Evolutionary conservation across 2,797 vertebrate genomes (phyloP).

Genomic region (Chrysocyon brachyurus): DNA sequence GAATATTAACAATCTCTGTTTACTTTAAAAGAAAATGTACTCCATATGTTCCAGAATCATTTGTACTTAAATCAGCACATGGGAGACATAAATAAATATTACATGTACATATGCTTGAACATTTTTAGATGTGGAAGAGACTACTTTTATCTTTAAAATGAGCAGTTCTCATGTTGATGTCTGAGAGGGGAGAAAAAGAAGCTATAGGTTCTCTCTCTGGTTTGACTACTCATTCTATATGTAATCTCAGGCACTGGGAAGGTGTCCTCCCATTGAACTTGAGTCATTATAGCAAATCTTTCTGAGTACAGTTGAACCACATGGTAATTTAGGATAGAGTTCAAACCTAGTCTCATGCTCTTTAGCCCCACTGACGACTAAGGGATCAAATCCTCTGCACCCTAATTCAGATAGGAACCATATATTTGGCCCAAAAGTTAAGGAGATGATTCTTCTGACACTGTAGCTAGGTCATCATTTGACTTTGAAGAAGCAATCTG

Average conservation of each 20-base stretch:
- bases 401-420: background rate
- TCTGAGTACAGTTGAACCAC: background rate
- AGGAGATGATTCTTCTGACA: background rate
- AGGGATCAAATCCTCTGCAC: background rate
- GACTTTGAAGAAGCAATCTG: background rate
- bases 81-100: constrained; percentile 73
- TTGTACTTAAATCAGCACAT: constrained; percentile 63
- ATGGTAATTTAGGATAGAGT: constrained; percentile 36
- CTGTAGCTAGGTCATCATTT: background rate
- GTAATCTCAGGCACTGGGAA: background rate
- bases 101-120: constrained; percentile 47
- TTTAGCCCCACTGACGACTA: background rate
- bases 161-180: constrained; percentile 62
- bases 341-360: background rate
- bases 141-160: constrained; percentile 63
- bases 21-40: constrained; percentile 74
- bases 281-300: background rate
- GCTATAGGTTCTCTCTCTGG: background rate
- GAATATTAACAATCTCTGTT: constrained; percentile 71
- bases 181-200: background rate
- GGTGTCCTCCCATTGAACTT: background rate
- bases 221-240: background rate
- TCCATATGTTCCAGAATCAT: constrained; percentile 72
- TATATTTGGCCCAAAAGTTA: background rate
- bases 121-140: constrained; percentile 46